Conservation (phyloP, 1,140 invertebrate genomes). For the Hyposmocoma kahamanoa region DNA sequence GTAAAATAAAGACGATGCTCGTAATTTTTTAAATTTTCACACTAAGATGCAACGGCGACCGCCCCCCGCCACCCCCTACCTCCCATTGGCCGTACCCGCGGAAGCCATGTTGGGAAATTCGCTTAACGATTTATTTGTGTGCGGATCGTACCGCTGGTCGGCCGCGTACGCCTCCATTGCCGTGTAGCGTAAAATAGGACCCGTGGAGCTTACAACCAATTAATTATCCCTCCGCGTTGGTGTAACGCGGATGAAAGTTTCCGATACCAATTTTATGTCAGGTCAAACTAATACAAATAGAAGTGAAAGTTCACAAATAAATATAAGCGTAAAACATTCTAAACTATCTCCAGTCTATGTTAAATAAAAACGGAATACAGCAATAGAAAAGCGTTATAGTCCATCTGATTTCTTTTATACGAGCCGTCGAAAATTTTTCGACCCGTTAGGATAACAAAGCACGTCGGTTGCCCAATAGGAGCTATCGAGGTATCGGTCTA, state of each 20-base stretch:
- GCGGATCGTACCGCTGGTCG: slow-evolving; percentile 23
- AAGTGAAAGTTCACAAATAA: too few relatives aligned
- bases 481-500: slow-evolving; percentile 36
- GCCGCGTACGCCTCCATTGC: slow-evolving; percentile 18
- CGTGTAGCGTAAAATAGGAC: slow-evolving; percentile 6
- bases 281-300: too few relatives aligned
- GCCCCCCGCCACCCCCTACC: slow-evolving; percentile 21
- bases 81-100: slow-evolving; percentile 26
- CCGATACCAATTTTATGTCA: slow-evolving; percentile 4
- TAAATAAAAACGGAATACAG: too few relatives aligned
- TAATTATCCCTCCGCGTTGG: background rate
- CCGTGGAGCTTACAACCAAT: background rate
- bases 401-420: slow-evolving; percentile 23
- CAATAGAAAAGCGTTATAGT: slow-evolving; percentile 24
- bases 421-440: slow-evolving; percentile 36
- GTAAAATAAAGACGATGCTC: slow-evolving; percentile 28
- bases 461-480: slow-evolving; percentile 58
- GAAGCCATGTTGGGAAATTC: slow-evolving; percentile 54
- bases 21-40: slow-evolving; percentile 42
- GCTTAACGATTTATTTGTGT: slow-evolving; percentile 50
- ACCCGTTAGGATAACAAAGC: slow-evolving; percentile 64
- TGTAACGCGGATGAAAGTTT: background rate
- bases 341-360: too few relatives aligned
- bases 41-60: slow-evolving; percentile 31
- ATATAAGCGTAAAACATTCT: too few relatives aligned